Evolutionary conservation across 2,888 invertebrate genomes (phyloP).

Genomic region (Megastigmus dorsalis): DNA sequence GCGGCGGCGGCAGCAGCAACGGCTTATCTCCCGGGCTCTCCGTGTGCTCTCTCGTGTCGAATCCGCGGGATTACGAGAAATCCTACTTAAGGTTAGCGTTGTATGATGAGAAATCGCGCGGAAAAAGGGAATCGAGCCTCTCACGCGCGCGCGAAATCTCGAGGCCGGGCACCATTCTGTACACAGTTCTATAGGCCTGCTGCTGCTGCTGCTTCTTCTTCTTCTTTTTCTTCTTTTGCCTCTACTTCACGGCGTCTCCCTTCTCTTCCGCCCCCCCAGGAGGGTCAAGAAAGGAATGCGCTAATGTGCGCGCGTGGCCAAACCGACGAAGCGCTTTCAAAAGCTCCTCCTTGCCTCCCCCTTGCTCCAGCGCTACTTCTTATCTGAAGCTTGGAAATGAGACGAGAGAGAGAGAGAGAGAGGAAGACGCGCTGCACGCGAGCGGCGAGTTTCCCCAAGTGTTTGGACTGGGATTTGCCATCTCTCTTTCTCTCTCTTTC

Average conservation of each 20-base stretch:
- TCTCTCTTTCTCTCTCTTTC: background rate
- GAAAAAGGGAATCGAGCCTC: too few species aligned
- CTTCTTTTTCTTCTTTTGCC: too few species aligned
- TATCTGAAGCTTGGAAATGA: slow-evolving; percentile 12
- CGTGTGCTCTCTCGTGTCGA: slow-evolving; percentile 21
- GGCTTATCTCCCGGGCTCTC: slow-evolving; percentile 25
- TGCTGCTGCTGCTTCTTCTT: too few species aligned
- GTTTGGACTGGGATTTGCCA: slow-evolving; percentile 15
- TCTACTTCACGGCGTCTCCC: too few species aligned
- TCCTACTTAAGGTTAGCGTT: slow-evolving; percentile 33
- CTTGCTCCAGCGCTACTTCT: too few species aligned
- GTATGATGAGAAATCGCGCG: slow-evolving; percentile 34
- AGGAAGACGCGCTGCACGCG: background rate
- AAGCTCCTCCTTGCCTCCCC: slow-evolving; percentile 12
- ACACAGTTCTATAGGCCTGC: too few species aligned
- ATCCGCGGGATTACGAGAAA: slow-evolving; percentile 40
- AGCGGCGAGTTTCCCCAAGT: background rate
- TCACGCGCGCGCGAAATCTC: too few species aligned
- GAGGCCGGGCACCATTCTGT: background rate
- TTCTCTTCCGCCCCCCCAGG: background rate
- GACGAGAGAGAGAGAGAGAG: background rate
- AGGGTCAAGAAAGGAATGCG: slow-evolving; percentile 36
- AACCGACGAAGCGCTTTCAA: slow-evolving; percentile 45
- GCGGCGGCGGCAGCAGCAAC: too few species aligned
- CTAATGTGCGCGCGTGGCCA: slow-evolving; percentile 45